phyloP scores from a whole-genome alignment of 2,113 vertebrate species.

The Muntiacus muntjak region DNA sequence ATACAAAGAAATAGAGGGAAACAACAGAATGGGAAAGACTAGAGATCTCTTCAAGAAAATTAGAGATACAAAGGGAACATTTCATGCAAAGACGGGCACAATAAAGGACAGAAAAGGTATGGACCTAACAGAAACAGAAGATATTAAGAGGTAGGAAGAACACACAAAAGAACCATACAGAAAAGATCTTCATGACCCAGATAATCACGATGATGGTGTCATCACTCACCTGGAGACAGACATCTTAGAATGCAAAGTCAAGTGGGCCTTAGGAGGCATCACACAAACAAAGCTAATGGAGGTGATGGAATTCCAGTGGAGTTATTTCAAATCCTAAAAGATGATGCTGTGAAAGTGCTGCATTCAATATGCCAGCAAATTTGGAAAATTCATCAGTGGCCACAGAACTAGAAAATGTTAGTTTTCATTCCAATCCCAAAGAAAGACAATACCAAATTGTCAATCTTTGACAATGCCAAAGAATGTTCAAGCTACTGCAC shows the following conservation, averaged over 20 bases:
- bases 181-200: background rate
- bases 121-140: background rate
- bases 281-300: background rate
- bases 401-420: background rate
- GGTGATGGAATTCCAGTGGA: background rate
- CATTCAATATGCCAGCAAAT: background rate
- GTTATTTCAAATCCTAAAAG: background rate
- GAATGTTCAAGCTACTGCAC: background rate
- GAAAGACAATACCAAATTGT: background rate
- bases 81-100: background rate
- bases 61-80: background rate
- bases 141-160: background rate
- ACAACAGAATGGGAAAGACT: background rate
- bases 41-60: background rate
- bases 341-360: background rate
- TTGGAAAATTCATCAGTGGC: background rate
- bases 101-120: background rate
- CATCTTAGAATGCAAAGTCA: background rate
- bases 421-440: background rate
- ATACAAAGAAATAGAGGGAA: background rate
- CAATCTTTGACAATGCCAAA: background rate
- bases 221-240: background rate
- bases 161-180: background rate
- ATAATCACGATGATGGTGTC: background rate
- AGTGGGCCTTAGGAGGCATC: background rate